Percentiles rank a stretch among this genome's conserved stretches.
Evolutionary conservation across 2,797 vertebrate species (phyloP).

Genomic region (Rhinophrynus dorsalis): DNA sequence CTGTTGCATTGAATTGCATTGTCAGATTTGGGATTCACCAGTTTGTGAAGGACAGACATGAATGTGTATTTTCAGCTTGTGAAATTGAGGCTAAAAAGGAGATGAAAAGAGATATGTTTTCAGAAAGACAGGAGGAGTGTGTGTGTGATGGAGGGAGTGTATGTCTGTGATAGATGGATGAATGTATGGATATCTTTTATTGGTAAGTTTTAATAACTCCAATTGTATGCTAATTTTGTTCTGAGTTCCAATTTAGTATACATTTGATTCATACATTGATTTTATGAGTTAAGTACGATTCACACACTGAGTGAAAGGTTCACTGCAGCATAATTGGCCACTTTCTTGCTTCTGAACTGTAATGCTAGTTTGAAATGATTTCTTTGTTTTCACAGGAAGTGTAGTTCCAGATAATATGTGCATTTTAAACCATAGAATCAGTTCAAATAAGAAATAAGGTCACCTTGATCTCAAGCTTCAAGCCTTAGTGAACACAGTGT

Average conservation of each 20-base stretch:
- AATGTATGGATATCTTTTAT: no score
- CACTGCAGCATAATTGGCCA: constrained; percentile 30
- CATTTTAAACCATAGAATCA: constrained; percentile 11
- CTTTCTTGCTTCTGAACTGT: constrained; percentile 17
- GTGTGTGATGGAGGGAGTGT: no score
- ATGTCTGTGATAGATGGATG: no score
- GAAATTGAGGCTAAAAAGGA: no score
- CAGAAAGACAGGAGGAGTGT: no score
- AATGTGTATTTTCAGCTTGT: no score
- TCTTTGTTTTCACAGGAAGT: constrained; percentile 26
- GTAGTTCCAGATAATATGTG: constrained; percentile 60
- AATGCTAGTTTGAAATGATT: constrained; percentile 13
- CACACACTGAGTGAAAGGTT: no score
- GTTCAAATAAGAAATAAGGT: constrained; percentile 53
- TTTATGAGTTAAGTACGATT: constrained; percentile 1
- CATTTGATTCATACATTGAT: constrained; percentile 18
- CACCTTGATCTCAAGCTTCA: constrained; percentile 53
- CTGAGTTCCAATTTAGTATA: neutral
- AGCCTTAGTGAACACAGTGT: constrained; percentile 10
- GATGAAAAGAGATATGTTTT: no score
- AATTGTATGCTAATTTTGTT: neutral
- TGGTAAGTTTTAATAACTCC: no score
- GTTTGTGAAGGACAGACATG: no score
- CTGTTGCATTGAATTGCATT: no score
- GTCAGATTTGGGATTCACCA: no score